Base-by-base conservation (phyloP, 2,113 vertebrate genomes). In the Trinectes maculatus region DNA sequence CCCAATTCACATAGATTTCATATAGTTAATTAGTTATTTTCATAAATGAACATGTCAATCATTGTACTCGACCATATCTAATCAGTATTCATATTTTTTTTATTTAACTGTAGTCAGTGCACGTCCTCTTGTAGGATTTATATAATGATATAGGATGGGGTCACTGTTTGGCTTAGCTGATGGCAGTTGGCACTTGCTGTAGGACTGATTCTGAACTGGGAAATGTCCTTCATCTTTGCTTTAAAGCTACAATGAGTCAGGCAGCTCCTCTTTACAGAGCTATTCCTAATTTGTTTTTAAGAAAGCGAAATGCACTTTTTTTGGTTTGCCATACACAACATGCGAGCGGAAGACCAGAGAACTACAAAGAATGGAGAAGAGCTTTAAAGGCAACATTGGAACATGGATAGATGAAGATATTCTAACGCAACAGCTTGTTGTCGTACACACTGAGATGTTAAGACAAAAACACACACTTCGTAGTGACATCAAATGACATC, bases 191-290 rank as follows among this genome's bases (percentile, higher is more conserved):
- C 13, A 22, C 18, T n/a, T 19, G 12, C 18, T 22, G 11, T 13
- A 3, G 15, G 18, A 6, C 6, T 12, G 12, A 48, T 29, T 56
- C 28, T 10, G 34, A 47, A 42, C 24, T 24, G 11, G 5, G 10
- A 3, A 10, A 21, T 53, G 19, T 42, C 24, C 10, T 36, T 31
- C 18, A 55, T 28, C 44, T 57, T 49, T 54, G 19, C 37, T 71
- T 28, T 36, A 25, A 67, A 81, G 49, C 31, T 24, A 54, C 10
- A 31, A 64, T 66, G 49, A 70, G 34, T 60, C 56, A 77, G 49
- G 48, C 56, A 44, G 39, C 26, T 36, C 25, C 10, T 4, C 15
- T 28, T 11, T 46, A 26, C 26, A 1, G 19, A 29, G 16, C 13
- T 16, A 13, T 26, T 6, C 2, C 8, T 15, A n/a, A n/a, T 3